A percentile compares a stretch with the other conserved stretches of the same genome.
Evolutionary conservation across 2,888 invertebrate species (phyloP).

Genomic region (Colletes collaris): DNA sequence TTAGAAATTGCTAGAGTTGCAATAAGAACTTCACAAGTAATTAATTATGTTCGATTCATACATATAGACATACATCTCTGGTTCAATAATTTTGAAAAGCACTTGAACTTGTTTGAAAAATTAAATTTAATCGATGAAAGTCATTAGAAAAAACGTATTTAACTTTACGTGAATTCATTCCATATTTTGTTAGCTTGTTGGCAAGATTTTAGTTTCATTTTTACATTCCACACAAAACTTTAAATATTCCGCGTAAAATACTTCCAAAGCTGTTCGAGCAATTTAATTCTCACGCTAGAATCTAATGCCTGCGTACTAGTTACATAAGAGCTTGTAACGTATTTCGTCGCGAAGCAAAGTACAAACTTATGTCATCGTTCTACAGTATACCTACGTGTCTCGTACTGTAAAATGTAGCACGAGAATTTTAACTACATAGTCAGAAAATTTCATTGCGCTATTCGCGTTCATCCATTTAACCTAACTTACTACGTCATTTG

Average conservation of each 20-base stretch:
- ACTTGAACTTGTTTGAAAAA: too few relatives aligned
- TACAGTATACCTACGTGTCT: constrained; percentile 1
- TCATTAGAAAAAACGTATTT: neutral
- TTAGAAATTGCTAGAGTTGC: neutral
- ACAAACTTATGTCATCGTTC: constrained; percentile 53
- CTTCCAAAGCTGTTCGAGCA: constrained; percentile 17
- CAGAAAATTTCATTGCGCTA: neutral
- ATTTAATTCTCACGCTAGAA: constrained; percentile 41
- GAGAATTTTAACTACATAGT: constrained; percentile 1
- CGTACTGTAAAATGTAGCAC: constrained; percentile 22
- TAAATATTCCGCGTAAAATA: neutral
- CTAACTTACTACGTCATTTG: neutral
- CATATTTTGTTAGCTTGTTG: neutral
- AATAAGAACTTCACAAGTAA: neutral
- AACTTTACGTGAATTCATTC: neutral
- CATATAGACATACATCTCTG: too few relatives aligned
- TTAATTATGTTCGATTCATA: too few relatives aligned
- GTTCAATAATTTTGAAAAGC: too few relatives aligned
- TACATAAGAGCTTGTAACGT: constrained; percentile 42
- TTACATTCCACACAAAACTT: neutral
- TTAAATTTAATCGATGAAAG: too few relatives aligned
- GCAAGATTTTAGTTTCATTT: neutral
- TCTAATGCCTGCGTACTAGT: constrained; percentile 17
- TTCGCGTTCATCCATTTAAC: neutral
- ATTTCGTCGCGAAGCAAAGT: constrained; percentile 49